Evolutionary conservation across 2,888 invertebrate genomes (phyloP), one percentile per base, ranked within the genome.

Genomic region (Carterocephalus palaemon): DNA sequence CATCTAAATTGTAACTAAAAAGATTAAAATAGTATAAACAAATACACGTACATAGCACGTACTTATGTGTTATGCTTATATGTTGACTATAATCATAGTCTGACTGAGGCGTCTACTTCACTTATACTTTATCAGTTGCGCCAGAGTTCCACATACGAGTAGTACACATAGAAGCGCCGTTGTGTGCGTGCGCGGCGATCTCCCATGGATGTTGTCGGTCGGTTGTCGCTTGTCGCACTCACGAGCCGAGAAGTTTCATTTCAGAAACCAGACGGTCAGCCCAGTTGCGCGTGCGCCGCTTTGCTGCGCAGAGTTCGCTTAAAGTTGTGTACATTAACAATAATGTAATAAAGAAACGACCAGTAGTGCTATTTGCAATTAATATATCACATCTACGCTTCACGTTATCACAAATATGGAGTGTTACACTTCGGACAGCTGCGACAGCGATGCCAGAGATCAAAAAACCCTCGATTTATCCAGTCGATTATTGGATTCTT

Each of bases 341-440:
- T 47, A 48, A 37, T 46, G 42, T 50, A 47, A 41, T 46, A 40
- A 29, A 33, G n/a, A 22, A 29, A 20, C 34, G 16, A 26, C 26
- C n/a, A 20, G 9, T 4, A 20, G 29, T 15, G n/a, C 20, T 1
- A 19, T 15, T 23, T 19, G n/a, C 12, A 12, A 23, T 24, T 22
- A 42, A 28, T 28, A 34, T n/a, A n/a, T n/a, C n/a, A n/a, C n/a
- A n/a, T n/a, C n/a, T n/a, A n/a, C n/a, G 10, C 12, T 7, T 15
- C 4, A 17, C 7, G n/a, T 28, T 10, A 46, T 56, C 47, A 39
- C 39, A 53, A 74, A 62, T 51, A 93, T 94, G 93, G 94, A 93
- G 79, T 91, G 89, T 64, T 95, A 94, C 71, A 93, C 95, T 40
- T 95, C 95, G 20, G 95, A 95, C 67, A 94, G 94, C 64, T 92